These are phyloP conservation scores for Periplaneta americana DNA, from an alignment of 1,140 invertebrate species.

Conservation along the genomic window DNA sequence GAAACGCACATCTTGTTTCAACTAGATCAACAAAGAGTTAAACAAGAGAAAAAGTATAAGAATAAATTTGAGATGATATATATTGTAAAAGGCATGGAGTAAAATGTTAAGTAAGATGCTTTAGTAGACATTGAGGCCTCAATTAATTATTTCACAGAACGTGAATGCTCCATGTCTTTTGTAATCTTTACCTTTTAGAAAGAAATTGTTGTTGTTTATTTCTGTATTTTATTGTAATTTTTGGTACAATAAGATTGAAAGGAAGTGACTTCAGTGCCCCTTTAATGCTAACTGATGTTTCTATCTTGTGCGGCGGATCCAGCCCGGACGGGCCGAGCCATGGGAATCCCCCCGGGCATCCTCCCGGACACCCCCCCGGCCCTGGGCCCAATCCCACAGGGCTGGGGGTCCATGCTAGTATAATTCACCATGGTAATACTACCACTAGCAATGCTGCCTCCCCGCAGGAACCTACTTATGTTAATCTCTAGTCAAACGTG, in stretches of 20 bases:
- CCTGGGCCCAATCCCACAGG: slow-evolving; percentile 35
- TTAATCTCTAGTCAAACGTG: slow-evolving; percentile 77
- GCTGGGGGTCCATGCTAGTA: slow-evolving; percentile 51
- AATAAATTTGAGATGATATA: no score
- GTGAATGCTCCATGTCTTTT: slow-evolving; percentile 9
- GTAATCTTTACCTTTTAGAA: not conserved
- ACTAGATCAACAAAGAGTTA: not conserved
- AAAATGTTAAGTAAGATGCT: not conserved
- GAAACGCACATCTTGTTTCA: slow-evolving; percentile 11
- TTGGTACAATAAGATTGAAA: slow-evolving; percentile 4
- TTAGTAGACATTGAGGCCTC: not conserved
- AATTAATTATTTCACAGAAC: not conserved
- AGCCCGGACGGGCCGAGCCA: slow-evolving; percentile 25
- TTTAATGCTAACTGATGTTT: slow-evolving; percentile 43
- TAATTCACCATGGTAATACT: slow-evolving; percentile 34
- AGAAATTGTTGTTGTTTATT: slow-evolving; percentile 6
- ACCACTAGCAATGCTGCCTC: slow-evolving; percentile 62
- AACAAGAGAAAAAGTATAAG: not conserved
- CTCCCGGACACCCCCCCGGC: slow-evolving; percentile 44
- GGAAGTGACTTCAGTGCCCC: slow-evolving; percentile 34
- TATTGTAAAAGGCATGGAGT: not conserved
- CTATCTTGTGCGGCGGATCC: slow-evolving; percentile 34
- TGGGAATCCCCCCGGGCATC: slow-evolving; percentile 26
- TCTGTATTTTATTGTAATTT: not conserved
- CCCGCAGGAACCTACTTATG: slow-evolving; percentile 86